These are phyloP conservation scores for Plecotus auritus DNA, from an alignment of 2,113 vertebrate species.

Conservation along the genomic window DNA sequence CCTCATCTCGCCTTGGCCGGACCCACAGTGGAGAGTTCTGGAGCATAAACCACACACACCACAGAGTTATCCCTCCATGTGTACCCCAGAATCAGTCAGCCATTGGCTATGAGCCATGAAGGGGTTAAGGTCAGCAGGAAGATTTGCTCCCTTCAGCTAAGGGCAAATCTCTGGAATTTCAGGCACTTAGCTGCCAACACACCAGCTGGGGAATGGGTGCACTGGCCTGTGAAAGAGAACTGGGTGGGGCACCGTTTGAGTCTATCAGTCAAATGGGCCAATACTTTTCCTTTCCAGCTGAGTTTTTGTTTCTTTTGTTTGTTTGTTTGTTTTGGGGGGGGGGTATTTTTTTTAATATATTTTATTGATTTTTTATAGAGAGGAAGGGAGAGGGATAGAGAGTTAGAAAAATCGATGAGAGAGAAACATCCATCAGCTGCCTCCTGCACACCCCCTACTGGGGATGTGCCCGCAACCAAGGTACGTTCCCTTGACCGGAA, in stretches of 20 bases:
- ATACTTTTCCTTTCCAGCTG: neutral
- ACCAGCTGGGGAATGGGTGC: neutral
- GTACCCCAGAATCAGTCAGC: neutral
- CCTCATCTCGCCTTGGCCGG: neutral
- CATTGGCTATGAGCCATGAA: neutral
- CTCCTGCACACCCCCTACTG: too few species aligned
- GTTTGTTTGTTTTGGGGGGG: too few species aligned
- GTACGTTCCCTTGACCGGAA: too few species aligned
- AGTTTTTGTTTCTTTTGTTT: neutral
- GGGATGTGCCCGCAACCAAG: too few species aligned
- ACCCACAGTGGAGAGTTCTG: neutral
- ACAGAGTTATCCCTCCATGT: neutral
- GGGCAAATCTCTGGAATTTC: neutral
- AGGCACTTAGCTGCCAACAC: neutral
- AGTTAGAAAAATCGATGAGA: too few species aligned
- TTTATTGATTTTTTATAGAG: too few species aligned
- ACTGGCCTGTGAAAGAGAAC: neutral
- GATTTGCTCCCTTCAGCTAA: neutral
- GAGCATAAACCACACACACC: neutral
- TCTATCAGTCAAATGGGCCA: neutral
- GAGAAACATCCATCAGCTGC: too few species aligned
- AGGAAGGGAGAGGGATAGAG: too few species aligned
- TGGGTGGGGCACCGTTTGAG: neutral
- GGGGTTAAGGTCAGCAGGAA: neutral
- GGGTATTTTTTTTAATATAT: too few species aligned